Base-by-base conservation (phyloP, 2,888 invertebrate species). In the Tortricodes alternella region DNA sequence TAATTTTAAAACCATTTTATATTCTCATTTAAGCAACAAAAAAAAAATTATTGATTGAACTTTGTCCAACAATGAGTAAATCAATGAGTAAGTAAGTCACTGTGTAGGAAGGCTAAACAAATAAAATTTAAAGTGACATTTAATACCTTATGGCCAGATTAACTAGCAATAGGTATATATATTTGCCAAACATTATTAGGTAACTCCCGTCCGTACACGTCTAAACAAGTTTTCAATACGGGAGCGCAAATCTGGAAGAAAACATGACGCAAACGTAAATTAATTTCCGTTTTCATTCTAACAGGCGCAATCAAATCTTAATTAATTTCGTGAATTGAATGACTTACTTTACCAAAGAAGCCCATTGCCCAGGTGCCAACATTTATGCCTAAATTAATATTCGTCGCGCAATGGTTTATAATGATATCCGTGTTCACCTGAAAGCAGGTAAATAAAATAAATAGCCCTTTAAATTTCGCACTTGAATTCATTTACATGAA, bases 331-430 rank as follows among this genome's bases (percentile, higher is more conserved):
- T 53, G 23, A 48, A 46, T 13, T 23, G 24, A 34, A 38, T 27
- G 60, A 73, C 74, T 76, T 53, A 88, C 89, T 75, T 85, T 88
- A 63, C 87, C 85, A 64, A 83, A 74, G 67, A 87, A 89, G 24
- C 85, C 89, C 76, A 84, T 71, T 6, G 72, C 68, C 85, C 86
- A 86, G 50, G 61, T 58, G 8, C 76, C 78, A 38, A 76, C 41
- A 60, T 83, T 78, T 34, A 89, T 65, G 9, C 87, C 88, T 60
- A 90, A 73, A 71, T 90, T 89, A 32, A 73, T 63, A 68, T 90
- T 90, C 29, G 90, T 89, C 21, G 88, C 77, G 62, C 89, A 89
- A 66, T 90, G 89, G 65, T 90, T 90, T 63, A 90, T 71, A 41
- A 90, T 63, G 32, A 89, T 62, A 62, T 90, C 88, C 62, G 77